Conservation (phyloP, 2,797 vertebrate genomes). For the Eulemur rubriventer region DNA sequence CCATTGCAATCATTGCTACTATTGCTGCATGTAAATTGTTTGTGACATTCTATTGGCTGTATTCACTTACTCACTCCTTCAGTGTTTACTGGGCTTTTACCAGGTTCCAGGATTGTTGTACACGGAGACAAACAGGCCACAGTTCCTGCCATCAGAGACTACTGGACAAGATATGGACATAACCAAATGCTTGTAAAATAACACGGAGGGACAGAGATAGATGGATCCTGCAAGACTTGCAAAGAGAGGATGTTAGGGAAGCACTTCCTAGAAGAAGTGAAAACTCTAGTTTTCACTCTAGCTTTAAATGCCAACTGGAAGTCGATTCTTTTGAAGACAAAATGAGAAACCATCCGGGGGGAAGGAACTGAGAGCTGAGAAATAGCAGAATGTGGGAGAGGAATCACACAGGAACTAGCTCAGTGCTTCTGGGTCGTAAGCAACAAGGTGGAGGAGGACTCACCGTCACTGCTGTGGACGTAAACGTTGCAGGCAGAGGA, state of each 20-base stretch:
- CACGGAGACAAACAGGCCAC: not conserved
- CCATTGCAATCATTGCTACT: not conserved
- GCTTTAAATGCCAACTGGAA: not conserved
- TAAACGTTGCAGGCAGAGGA: rapidly evolving
- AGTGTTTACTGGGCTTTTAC: not conserved
- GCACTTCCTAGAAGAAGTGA: not conserved
- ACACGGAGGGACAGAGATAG: too few relatives aligned
- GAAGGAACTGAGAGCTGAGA: not conserved
- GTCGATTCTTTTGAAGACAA: not conserved
- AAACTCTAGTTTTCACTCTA: not conserved
- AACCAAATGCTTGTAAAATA: not conserved
- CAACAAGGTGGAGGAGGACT: not conserved
- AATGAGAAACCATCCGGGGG: not conserved
- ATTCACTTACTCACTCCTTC: not conserved
- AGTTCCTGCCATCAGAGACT: too few relatives aligned
- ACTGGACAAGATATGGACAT: too few relatives aligned
- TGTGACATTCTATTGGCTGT: not conserved
- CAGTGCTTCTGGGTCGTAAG: not conserved
- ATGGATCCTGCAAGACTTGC: not conserved
- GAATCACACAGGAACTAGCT: not conserved
- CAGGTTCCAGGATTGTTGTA: not conserved
- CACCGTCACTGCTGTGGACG: rapidly evolving
- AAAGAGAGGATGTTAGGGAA: not conserved
- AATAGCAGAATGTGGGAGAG: not conserved
- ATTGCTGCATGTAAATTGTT: not conserved